phyloP scores from a whole-genome alignment of 2,888 invertebrate genomes.

The Drosophila atripex region DNA sequence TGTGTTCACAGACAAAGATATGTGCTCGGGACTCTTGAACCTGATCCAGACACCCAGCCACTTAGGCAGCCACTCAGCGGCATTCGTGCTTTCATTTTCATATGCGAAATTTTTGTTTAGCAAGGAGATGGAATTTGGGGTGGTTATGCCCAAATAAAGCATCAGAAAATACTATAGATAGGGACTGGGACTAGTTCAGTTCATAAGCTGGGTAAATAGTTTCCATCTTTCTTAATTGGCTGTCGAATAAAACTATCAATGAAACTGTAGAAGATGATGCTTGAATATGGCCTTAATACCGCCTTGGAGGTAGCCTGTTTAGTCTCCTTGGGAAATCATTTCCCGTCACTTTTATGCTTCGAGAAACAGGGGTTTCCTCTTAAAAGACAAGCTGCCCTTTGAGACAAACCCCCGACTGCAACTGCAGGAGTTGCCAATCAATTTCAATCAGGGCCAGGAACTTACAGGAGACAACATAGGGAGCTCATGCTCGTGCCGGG shows the following conservation, averaged over 20 bases:
- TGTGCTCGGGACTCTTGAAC: slow-evolving; percentile 14
- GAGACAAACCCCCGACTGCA: slow-evolving; percentile 15
- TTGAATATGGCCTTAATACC: slow-evolving; percentile 13
- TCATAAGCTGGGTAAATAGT: not conserved
- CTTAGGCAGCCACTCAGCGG: slow-evolving; percentile 33
- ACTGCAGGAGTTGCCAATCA: slow-evolving; percentile 37
- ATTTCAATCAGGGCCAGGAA: slow-evolving; percentile 39
- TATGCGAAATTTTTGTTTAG: slow-evolving; percentile 18
- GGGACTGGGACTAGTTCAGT: not conserved
- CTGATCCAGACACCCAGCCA: slow-evolving; percentile 27
- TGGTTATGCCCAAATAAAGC: not conserved
- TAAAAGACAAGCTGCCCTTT: slow-evolving; percentile 1
- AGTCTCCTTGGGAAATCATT: not conserved
- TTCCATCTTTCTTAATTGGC: slow-evolving; percentile 48
- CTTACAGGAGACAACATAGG: slow-evolving; percentile 11
- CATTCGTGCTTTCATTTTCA: slow-evolving; percentile 26
- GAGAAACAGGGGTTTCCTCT: slow-evolving; percentile 18
- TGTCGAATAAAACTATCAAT: not conserved
- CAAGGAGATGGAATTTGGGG: slow-evolving; percentile 1
- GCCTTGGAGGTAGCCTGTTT: not conserved
- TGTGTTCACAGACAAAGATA: slow-evolving; percentile 23
- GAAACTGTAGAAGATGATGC: not conserved
- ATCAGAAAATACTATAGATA: not conserved
- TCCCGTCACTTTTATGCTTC: slow-evolving; percentile 13
- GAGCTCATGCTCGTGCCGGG: not conserved